Evolutionary conservation across 2,797 vertebrate genomes (phyloP).

Genomic region (Amniataba percoides): DNA sequence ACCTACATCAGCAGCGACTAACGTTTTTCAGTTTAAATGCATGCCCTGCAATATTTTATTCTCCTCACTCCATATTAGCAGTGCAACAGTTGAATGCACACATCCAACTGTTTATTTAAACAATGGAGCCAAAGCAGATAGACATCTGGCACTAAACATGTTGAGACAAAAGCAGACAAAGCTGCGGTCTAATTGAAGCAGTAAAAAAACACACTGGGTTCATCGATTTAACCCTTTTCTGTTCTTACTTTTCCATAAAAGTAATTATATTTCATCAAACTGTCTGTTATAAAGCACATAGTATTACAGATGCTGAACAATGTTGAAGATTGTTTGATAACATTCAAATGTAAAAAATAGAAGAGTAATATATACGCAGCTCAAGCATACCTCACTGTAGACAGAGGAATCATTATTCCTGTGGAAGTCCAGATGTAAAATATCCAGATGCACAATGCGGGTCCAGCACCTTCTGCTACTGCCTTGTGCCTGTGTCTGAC

Average conservation of each 20-base stretch:
- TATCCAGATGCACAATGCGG: constrained; percentile 8
- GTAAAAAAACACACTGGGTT: not conserved
- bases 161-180: not conserved
- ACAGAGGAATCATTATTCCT: constrained; percentile 5
- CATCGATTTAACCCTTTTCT: not conserved
- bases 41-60: not conserved
- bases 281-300: not conserved
- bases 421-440: constrained; percentile 52
- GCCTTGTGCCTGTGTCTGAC: constrained; percentile 14
- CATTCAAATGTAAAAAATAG: not conserved
- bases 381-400: constrained; percentile 61
- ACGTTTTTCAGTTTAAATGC: not conserved
- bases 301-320: not conserved
- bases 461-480: not conserved
- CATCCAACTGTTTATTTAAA: not conserved
- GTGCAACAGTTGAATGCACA: not conserved
- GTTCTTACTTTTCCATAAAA: not conserved
- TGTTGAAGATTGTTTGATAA: not conserved
- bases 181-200: too few relatives aligned
- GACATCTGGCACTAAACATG: not conserved
- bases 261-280: not conserved
- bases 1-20: not conserved
- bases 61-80: not conserved
- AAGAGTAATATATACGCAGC: not conserved
- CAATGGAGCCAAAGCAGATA: not conserved